Evolutionary conservation across 2,888 invertebrate genomes (phyloP).

Genomic region (Drosophila ustulata): DNA sequence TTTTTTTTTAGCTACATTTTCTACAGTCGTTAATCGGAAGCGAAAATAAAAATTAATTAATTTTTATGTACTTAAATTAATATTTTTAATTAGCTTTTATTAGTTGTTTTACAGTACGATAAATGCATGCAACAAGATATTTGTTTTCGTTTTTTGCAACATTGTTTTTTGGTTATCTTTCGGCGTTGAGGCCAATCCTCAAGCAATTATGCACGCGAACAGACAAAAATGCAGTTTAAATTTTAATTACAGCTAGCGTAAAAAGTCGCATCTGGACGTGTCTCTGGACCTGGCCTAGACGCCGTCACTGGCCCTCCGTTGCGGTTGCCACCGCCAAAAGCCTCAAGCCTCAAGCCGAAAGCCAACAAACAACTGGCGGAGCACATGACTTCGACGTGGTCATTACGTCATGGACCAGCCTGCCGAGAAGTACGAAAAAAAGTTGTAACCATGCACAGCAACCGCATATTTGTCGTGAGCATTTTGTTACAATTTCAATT

Average conservation of each 20-base stretch:
- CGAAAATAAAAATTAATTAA: neutral
- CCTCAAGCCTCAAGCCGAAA: conserved; percentile 9
- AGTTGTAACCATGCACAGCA: conserved; percentile 50
- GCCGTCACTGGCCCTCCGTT: conserved; percentile 3
- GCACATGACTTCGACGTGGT: conserved; percentile 72
- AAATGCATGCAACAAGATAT: conserved; percentile 2
- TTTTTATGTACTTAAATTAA: neutral
- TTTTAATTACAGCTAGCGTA: conserved; percentile 48
- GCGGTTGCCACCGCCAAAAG: conserved; percentile 23
- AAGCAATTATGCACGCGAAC: conserved; percentile 55
- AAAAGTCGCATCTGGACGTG: conserved; percentile 34
- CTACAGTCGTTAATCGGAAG: conserved; percentile 2
- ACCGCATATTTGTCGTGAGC: conserved; percentile 80
- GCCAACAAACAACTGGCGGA: conserved; percentile 44
- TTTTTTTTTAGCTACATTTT: neutral
- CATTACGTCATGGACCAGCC: conserved; percentile 69
- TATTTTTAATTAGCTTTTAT: conserved; percentile 7
- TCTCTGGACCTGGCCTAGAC: conserved; percentile 56
- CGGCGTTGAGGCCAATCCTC: conserved; percentile 42
- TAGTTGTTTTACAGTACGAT: neutral
- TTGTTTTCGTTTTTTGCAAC: conserved; percentile 1
- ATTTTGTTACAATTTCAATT: conserved; percentile 80
- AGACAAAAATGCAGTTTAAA: conserved; percentile 53
- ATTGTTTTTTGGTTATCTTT: conserved; percentile 29
- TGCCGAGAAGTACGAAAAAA: conserved; percentile 1